Evolutionary conservation across 2,797 vertebrate genomes (phyloP).

Genomic region (Scolopax rusticola): DNA sequence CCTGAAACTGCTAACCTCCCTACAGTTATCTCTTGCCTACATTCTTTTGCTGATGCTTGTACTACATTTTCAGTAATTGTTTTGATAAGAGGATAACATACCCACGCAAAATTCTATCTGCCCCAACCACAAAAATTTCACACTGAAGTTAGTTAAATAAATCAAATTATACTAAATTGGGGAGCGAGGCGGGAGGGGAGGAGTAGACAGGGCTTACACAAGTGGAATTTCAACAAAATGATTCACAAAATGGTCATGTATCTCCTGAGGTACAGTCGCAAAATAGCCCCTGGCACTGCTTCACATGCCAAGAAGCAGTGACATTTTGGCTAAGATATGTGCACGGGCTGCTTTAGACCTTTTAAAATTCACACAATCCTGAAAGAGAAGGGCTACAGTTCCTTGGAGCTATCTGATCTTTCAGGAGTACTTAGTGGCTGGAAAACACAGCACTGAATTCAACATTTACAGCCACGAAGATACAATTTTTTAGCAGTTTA

Average conservation of each 20-base stretch:
- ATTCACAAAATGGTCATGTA: background rate
- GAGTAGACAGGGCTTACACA: background rate
- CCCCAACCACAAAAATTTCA: background rate
- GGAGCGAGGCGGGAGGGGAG: fast-evolving
- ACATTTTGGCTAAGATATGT: background rate
- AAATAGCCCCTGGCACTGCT: background rate
- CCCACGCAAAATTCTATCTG: background rate
- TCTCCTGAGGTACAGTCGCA: background rate
- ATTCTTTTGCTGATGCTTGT: background rate
- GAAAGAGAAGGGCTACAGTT: background rate
- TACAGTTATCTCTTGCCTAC: background rate
- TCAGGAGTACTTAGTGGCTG: background rate
- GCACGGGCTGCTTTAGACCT: background rate
- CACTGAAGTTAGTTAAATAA: background rate
- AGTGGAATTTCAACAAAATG: background rate
- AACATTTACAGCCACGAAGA: background rate
- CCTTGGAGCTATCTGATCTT: background rate
- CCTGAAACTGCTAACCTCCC: background rate
- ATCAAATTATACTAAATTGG: background rate
- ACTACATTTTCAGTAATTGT: background rate
- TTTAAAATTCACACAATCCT: background rate
- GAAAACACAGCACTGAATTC: background rate
- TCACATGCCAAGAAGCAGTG: background rate
- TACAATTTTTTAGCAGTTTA: background rate
- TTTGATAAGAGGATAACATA: background rate